phyloP scores from a whole-genome alignment of 2,888 invertebrate species.

The Acleris literana region DNA sequence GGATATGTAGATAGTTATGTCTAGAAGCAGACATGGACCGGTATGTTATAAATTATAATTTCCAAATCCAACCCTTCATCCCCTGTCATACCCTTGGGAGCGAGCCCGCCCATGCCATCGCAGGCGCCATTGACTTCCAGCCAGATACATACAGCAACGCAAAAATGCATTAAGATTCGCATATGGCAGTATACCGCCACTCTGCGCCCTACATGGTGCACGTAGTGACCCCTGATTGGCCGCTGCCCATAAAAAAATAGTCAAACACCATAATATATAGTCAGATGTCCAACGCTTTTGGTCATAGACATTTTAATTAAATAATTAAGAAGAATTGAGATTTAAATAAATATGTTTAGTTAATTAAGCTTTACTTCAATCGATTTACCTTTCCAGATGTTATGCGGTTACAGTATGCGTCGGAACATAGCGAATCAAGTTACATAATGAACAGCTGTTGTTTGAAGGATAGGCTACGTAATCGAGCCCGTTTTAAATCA shows the following conservation, averaged over 20 bases:
- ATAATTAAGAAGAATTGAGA: slow-evolving; percentile 2
- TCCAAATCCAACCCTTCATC: slow-evolving; percentile 51
- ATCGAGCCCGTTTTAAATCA: not conserved
- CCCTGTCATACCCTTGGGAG: slow-evolving; percentile 50
- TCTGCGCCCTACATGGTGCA: slow-evolving; percentile 21
- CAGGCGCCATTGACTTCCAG: slow-evolving; percentile 60
- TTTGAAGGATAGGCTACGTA: no score
- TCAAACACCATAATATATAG: slow-evolving; percentile 6
- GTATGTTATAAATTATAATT: not conserved
- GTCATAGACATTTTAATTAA: slow-evolving; percentile 29
- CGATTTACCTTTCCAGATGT: not conserved
- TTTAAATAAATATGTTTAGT: not conserved
- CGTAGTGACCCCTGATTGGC: slow-evolving; percentile 15
- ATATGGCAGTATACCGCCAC: slow-evolving; percentile 7
- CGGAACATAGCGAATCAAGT: no score
- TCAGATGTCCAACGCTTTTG: slow-evolving; percentile 3
- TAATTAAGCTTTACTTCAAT: not conserved
- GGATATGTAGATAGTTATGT: not conserved
- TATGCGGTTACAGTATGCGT: not conserved
- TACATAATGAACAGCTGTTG: not conserved
- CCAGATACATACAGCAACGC: slow-evolving; percentile 5
- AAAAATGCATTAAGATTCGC: slow-evolving; percentile 11
- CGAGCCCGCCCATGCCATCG: slow-evolving; percentile 61
- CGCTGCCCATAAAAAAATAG: slow-evolving; percentile 17
- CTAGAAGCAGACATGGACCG: not conserved